Conservation (phyloP, 2,797 vertebrate genomes). For the Ataeniobius toweri region DNA sequence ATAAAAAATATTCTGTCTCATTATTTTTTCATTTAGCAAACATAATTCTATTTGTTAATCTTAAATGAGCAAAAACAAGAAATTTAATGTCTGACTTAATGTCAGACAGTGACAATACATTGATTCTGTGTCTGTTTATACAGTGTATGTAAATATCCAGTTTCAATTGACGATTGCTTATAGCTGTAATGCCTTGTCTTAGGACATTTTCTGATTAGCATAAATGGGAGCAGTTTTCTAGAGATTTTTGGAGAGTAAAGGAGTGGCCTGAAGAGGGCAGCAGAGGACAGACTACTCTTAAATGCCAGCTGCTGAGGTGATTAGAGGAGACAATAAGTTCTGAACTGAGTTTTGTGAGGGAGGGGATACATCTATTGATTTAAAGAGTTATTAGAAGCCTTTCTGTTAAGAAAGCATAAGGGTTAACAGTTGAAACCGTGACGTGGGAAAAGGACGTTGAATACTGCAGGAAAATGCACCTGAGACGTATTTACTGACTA, state of each 20-base stretch:
- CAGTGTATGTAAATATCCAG: not conserved
- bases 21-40: not conserved
- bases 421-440: too few relatives aligned
- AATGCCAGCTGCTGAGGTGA: not conserved
- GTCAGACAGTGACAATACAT: not conserved
- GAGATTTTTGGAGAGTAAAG: not conserved
- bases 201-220: not conserved
- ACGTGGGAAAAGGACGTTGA: not conserved
- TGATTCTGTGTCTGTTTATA: not conserved
- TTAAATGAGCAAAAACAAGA: not conserved
- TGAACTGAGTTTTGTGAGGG: constrained; percentile 1
- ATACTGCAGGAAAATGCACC: not conserved
- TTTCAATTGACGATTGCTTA: not conserved
- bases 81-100: not conserved
- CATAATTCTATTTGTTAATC: not conserved
- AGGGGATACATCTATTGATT: not conserved
- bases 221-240: not conserved
- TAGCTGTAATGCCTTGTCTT: not conserved
- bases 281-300: constrained; percentile 15
- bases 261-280: constrained; percentile 23
- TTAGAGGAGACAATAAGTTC: not conserved
- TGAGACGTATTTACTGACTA: not conserved
- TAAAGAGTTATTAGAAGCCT: not conserved
- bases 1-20: not conserved
- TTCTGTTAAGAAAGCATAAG: not conserved